Percentiles rank a stretch among this genome's conserved stretches.
Evolutionary conservation across 2,888 invertebrate genomes (phyloP).

Genomic region (Lasioglossum oenotherae): DNA sequence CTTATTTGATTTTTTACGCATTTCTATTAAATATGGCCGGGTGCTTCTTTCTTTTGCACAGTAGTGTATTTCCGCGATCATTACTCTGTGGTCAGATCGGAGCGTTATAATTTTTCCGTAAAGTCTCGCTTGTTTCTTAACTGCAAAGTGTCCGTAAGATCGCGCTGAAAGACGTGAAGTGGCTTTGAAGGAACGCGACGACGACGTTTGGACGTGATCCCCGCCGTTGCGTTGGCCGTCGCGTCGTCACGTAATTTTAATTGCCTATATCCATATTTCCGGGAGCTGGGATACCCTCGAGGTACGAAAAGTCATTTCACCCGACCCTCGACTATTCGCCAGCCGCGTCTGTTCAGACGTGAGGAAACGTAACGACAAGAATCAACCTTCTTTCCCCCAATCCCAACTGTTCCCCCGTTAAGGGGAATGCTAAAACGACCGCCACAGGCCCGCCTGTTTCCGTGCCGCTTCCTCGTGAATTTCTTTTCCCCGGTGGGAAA

Average conservation of each 20-base stretch:
- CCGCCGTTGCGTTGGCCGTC: slow-evolving; percentile 23
- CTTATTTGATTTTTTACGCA: too few species aligned
- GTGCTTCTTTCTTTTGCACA: too few species aligned
- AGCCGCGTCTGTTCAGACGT: slow-evolving; percentile 54
- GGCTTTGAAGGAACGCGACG: slow-evolving; percentile 53
- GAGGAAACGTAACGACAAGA: slow-evolving; percentile 68
- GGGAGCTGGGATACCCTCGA: slow-evolving; percentile 66
- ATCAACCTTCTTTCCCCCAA: slow-evolving; percentile 50
- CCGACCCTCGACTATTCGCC: slow-evolving; percentile 62
- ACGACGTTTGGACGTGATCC: slow-evolving; percentile 40
- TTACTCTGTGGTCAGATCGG: neutral
- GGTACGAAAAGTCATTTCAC: slow-evolving; percentile 76
- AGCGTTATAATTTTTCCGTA: neutral
- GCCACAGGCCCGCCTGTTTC: slow-evolving; percentile 56
- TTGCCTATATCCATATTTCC: slow-evolving; percentile 75
- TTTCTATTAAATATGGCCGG: too few species aligned
- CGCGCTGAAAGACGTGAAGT: slow-evolving; percentile 56
- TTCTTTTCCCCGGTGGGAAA: slow-evolving; percentile 62
- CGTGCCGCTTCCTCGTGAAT: slow-evolving; percentile 61
- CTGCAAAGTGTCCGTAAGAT: slow-evolving; percentile 5
- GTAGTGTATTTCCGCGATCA: neutral
- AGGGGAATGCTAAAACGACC: slow-evolving; percentile 62
- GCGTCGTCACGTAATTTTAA: slow-evolving; percentile 73
- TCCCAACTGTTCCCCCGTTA: neutral
- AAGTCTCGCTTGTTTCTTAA: slow-evolving; percentile 4